Conservation (phyloP, 2,888 invertebrate genomes). For the Meteorus cinctellus region DNA sequence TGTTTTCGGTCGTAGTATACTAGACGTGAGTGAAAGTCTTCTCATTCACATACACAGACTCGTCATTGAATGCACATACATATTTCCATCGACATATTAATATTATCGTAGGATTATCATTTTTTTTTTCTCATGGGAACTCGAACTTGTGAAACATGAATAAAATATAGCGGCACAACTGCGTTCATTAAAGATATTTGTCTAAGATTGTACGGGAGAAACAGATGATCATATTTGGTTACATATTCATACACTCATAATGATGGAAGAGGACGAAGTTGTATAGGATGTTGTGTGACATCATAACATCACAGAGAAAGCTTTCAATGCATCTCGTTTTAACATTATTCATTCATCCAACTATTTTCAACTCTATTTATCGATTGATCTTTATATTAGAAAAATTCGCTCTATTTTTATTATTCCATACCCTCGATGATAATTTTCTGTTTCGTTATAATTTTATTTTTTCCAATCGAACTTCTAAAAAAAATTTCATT, state of each 20-base stretch:
- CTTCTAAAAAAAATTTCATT: too few relatives aligned
- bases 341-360: background rate
- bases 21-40: background rate
- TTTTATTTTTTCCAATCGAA: background rate
- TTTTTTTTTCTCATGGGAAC: background rate
- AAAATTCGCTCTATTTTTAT: background rate
- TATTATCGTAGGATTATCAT: background rate
- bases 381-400: background rate
- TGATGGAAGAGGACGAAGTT: background rate
- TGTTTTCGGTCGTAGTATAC: background rate
- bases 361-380: background rate
- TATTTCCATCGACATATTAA: background rate
- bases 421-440: background rate
- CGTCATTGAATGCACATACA: background rate
- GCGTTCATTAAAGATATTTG: background rate
- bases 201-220: background rate
- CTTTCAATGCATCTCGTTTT: background rate
- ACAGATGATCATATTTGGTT: background rate
- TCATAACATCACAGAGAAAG: background rate
- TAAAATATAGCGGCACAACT: background rate
- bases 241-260: background rate
- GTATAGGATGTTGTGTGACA: background rate
- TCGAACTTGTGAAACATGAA: background rate
- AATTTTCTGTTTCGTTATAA: background rate
- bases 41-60: background rate